Evolutionary conservation across 1,140 invertebrate genomes (phyloP).

Genomic region (Aphaenogaster floridana): DNA sequence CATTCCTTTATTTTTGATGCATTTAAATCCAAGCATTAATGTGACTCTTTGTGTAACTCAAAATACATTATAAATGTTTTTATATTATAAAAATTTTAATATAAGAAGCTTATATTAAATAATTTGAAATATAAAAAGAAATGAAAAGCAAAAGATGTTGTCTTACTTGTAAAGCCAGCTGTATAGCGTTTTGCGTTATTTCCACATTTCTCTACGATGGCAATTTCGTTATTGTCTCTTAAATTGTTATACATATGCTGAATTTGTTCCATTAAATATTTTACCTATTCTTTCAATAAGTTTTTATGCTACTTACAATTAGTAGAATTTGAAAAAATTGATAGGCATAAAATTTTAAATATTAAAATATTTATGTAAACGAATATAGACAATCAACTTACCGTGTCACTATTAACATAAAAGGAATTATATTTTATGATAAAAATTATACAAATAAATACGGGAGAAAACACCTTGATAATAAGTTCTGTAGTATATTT

Average conservation of each 20-base stretch:
- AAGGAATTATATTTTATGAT: not conserved
- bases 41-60: too few relatives aligned
- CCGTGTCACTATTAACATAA: not conserved
- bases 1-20: not conserved
- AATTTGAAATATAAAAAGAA: not conserved
- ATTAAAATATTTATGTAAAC: not conserved
- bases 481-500: not conserved
- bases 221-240: slow-evolving; percentile 24
- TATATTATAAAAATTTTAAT: not conserved
- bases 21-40: not conserved
- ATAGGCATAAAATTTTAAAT: not conserved
- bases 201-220: slow-evolving; percentile 6
- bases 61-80: too few relatives aligned
- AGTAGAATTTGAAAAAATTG: not conserved
- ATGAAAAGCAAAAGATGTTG: not conserved
- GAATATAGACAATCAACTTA: not conserved
- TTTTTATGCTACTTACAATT: not conserved
- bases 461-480: not conserved
- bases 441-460: not conserved
- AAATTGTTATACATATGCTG: not conserved
- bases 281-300: not conserved
- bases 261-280: slow-evolving; percentile 3
- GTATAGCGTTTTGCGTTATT: not conserved
- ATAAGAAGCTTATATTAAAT: not conserved
- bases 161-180: not conserved